Percentiles rank a stretch among this genome's conserved stretches.
phyloP scores from a whole-genome alignment of 2,888 invertebrate species.

The Prenolepis imparis region DNA sequence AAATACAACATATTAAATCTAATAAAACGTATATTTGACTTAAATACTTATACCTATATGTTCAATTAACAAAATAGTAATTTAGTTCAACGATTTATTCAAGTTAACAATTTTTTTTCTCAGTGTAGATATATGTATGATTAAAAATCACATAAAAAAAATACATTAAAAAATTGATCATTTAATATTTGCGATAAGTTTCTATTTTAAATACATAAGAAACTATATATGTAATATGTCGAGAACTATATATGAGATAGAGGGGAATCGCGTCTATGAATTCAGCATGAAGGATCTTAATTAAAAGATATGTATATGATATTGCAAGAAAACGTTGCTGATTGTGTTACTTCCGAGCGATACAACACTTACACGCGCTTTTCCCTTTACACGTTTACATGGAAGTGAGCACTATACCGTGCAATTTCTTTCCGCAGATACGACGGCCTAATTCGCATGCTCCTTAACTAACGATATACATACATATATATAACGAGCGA shows the following conservation, averaged over 20 bases:
- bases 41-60: too few species aligned
- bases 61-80: too few species aligned
- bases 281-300: not conserved
- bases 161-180: not conserved
- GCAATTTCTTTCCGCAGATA: constrained; percentile 31
- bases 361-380: not conserved
- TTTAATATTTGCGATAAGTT: not conserved
- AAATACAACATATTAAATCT: too few species aligned
- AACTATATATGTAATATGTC: not conserved
- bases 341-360: constrained; percentile 20
- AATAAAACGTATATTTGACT: too few species aligned
- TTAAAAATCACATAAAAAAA: not conserved
- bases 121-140: too few species aligned
- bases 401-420: constrained; percentile 15
- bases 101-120: too few species aligned
- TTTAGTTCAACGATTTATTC: too few species aligned
- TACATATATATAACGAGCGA: not conserved
- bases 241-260: not conserved
- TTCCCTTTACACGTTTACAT: not conserved
- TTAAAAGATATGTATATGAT: not conserved
- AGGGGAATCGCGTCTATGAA: not conserved
- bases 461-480: not conserved
- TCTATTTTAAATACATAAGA: not conserved
- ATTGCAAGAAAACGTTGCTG: not conserved
- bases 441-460: constrained; percentile 22